Evolutionary conservation across 2,113 vertebrate genomes (phyloP).

Genomic region (Bothrops jararaca): DNA sequence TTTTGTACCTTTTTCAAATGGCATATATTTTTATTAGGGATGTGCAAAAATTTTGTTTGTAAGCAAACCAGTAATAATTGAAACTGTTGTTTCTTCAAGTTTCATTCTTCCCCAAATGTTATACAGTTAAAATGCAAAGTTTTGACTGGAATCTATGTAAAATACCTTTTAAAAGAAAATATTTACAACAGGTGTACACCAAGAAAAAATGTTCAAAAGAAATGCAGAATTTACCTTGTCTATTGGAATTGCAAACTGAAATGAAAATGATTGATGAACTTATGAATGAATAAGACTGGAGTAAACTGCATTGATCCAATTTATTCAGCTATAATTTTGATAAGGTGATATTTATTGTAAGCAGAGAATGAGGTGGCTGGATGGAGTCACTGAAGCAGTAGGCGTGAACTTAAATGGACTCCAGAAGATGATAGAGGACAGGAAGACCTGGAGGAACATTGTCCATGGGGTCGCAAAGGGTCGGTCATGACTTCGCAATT

Average conservation of each 20-base stretch:
- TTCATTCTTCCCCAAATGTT: background rate
- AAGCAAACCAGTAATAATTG: background rate
- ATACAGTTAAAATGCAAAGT: background rate
- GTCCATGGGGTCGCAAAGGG: no score
- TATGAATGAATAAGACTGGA: background rate
- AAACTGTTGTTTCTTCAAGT: background rate
- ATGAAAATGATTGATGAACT: background rate
- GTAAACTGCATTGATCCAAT: background rate
- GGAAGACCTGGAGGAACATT: no score
- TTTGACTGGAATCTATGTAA: background rate
- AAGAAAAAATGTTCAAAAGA: background rate
- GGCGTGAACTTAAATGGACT: no score
- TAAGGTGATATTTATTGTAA: background rate
- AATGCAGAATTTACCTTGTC: background rate
- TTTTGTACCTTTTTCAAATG: background rate
- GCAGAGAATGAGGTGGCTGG: background rate
- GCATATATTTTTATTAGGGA: background rate
- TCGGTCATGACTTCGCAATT: no score
- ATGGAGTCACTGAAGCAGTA: no score
- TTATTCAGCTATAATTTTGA: background rate
- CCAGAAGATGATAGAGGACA: no score
- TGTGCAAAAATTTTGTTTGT: background rate
- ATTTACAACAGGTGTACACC: background rate
- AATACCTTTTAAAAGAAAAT: background rate
- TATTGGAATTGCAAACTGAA: background rate